Conservation (phyloP, 2,113 vertebrate species). For the Cygnus atratus region DNA sequence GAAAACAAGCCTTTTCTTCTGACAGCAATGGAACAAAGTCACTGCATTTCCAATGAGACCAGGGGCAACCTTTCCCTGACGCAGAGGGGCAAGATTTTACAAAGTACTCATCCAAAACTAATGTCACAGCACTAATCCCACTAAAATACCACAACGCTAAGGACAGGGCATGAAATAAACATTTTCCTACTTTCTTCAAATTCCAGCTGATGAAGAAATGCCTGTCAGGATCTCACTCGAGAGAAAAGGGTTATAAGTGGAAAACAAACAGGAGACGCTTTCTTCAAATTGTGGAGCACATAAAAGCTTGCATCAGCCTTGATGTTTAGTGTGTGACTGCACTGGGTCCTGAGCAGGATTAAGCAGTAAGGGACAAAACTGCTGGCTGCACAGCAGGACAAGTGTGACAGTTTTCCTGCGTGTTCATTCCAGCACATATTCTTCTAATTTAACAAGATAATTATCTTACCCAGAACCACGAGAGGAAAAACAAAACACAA, state of each 20-base stretch:
- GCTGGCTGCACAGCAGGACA: not conserved
- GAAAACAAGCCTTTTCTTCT: constrained; percentile 1
- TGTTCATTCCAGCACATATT: not conserved
- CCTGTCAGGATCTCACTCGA: not conserved
- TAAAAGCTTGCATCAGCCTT: not conserved
- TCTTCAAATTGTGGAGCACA: not conserved
- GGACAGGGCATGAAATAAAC: not conserved
- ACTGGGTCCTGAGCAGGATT: not conserved
- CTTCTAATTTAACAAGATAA: not conserved
- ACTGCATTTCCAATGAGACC: not conserved
- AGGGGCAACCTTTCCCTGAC: not conserved
- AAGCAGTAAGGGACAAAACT: not conserved
- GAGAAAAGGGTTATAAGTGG: not conserved
- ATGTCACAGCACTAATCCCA: not conserved
- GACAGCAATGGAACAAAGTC: not conserved
- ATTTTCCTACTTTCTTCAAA: not conserved
- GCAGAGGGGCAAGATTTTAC: not conserved
- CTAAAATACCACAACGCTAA: not conserved
- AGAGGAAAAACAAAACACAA: not conserved
- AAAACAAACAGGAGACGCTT: not conserved
- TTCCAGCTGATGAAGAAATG: not conserved
- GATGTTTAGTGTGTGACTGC: not conserved
- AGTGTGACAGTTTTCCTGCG: not conserved
- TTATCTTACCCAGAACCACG: not conserved
- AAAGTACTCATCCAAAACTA: not conserved